Evolutionary conservation across 2,113 vertebrate species (phyloP).

Genomic region (Saguinus midas): DNA sequence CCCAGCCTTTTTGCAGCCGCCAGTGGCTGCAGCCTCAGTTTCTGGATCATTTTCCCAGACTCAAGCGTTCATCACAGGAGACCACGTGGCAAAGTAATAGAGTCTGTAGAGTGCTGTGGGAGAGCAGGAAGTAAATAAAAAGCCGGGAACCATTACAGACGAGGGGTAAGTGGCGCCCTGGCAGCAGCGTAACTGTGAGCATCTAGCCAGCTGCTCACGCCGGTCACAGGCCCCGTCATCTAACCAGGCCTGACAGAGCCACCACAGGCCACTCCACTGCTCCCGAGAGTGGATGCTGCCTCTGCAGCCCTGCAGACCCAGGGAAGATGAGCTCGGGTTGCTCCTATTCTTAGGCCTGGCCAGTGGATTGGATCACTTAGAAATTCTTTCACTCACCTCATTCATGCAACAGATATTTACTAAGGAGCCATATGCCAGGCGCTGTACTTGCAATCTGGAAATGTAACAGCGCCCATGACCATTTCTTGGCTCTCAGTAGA

Average conservation of each 20-base stretch:
- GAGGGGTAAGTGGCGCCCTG: slow-evolving; percentile 55
- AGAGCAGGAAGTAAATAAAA: slow-evolving; percentile 67
- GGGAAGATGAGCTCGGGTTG: neutral
- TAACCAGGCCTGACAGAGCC: slow-evolving; percentile 60
- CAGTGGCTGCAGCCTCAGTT: neutral
- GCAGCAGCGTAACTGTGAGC: slow-evolving; percentile 36
- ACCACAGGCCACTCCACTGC: neutral
- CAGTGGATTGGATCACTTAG: neutral
- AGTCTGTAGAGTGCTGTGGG: neutral
- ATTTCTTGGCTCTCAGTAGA: neutral
- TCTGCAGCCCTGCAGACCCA: neutral
- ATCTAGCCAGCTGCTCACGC: slow-evolving; percentile 19
- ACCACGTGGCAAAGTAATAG: slow-evolving; percentile 43
- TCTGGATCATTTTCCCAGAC: neutral
- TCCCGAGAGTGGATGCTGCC: neutral
- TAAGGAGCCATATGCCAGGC: neutral
- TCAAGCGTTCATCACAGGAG: neutral
- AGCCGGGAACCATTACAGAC: slow-evolving; percentile 67
- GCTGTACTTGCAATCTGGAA: neutral
- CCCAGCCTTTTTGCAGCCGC: neutral
- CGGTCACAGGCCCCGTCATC: neutral
- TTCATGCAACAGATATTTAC: neutral
- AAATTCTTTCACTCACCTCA: neutral
- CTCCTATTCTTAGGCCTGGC: rapidly evolving
- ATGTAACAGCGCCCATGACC: neutral